phyloP scores from a whole-genome alignment of 2,888 invertebrate genomes.

The Macrophya annulata region DNA sequence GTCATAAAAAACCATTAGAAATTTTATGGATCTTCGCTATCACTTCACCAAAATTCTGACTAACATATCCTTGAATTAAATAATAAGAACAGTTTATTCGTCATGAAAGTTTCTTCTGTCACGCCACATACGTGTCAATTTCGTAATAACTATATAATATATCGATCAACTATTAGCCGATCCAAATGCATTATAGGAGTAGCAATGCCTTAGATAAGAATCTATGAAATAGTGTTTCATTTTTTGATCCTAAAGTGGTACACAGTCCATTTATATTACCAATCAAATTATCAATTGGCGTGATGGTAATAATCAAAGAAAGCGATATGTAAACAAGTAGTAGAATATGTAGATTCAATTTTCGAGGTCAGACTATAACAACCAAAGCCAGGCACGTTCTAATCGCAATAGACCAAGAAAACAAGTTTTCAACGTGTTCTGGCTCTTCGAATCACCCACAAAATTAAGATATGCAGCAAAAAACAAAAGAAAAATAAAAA shows the following conservation, averaged over 20 bases:
- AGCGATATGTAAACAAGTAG: background rate
- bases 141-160: background rate
- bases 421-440: background rate
- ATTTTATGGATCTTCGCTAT: background rate
- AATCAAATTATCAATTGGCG: background rate
- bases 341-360: background rate
- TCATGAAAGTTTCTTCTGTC: background rate
- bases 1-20: too few relatives aligned
- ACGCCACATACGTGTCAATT: background rate
- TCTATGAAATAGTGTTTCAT: background rate
- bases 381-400: background rate
- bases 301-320: background rate
- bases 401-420: background rate
- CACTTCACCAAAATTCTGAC: background rate
- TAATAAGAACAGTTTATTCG: background rate
- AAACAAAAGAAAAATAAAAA: too few relatives aligned
- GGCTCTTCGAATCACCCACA: background rate
- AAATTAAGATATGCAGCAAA: background rate
- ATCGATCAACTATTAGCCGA: background rate
- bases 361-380: background rate
- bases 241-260: background rate
- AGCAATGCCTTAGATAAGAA: background rate
- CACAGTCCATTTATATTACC: background rate
- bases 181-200: background rate
- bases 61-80: background rate